Evolutionary conservation across 2,113 vertebrate genomes (phyloP), one percentile per base, ranked within the genome.

Genomic region (Acanthochromis polyacanthus): DNA sequence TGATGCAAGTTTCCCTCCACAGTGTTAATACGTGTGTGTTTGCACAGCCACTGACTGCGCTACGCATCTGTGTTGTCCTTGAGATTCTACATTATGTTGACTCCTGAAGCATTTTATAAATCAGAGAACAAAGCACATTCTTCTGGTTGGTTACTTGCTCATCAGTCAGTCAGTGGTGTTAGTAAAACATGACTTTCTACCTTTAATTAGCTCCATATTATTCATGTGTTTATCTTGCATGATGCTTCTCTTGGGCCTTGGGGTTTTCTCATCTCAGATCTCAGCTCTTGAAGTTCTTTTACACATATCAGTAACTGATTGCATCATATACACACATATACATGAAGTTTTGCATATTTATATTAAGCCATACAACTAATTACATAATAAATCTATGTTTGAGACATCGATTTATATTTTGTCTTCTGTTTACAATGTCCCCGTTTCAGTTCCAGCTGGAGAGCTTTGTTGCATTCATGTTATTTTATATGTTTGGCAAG

Each of bases 71-170:
- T 36, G 32, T 9, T 36, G 32, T 10, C 32, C 32, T 36, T 36
- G 32, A 36, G 32, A 68, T 30, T 57, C 43, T 20, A 63, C 0
- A 23, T 48, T 20, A 17, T 75, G 19, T 45, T 53, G 15, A 65
- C 38, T 48, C 14, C 14, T 25, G 7, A 48, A 20, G 51, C 20
- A 16, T 66, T 66, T 55, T 25, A 59, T 17, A 32, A 20, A 19
- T 36, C n/a, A 45, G 57, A 14, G 55, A n/a, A 59, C 48, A 57
- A 75, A 38, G 52, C 22, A 10, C 40, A 28, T 60, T 55, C 32
- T 57, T 40, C 32, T 10, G 22, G 60, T 36, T 20, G 23, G 12
- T 8, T 59, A 30, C 30, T 20, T 56, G 10, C 22, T 30, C 16
- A 20, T 72, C 36, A 38, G 40, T 38, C 25, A 53, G 38, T 60